Base-by-base conservation (phyloP, 1,140 invertebrate genomes). In the Brachionus calyciflorus region DNA sequence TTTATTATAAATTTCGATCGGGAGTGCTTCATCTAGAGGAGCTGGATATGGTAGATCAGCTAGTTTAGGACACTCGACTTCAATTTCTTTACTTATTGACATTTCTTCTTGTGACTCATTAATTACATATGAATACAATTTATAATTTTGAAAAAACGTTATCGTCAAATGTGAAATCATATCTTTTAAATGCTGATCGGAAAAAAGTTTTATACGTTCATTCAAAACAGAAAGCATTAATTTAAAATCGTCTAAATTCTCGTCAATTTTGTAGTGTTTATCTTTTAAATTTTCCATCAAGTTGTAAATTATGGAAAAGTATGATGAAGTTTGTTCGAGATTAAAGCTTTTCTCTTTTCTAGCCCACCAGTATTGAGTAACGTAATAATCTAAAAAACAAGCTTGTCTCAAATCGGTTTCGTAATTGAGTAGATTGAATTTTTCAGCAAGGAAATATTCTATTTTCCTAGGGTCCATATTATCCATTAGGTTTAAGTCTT, bases 331-430 rank as follows among this genome's bases (percentile, higher is more conserved):
- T 55, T 73, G 46, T 73, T 73, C 69, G 9, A 40, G 19, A 55
- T 41, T 73, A 9, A 73, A 55, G 10, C 33, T 28, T 30, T 73
- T 55, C 40, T 55, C 51, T 73, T 55, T 73, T 2, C 30, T 1
- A 30, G 69, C 44, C 69, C 69, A 73, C 69, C 69, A 73, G 41
- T 73, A 73, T 73, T 73, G 69, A 12, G 69, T 73, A 4, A 73
- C 24, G 40, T 51, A 73, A 55, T 40, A 73, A 33, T 73, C 69
- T 24, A 73, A 33, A 51, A 73, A 51, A 49, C 69, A 73, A 3
- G 69, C 69, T 51, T 73, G 69, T 40, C 51, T 73, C 26, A 73
- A 73, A 51, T 73, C 69, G 12, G 19, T 51, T 51, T 73, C 69
- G 24, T 73, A 73, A 19, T 73, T 33, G 14, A 26, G 40, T 24